These are phyloP conservation scores for Lepidurus apus DNA, from an alignment of 1,140 invertebrate species.

Conservation along the genomic window DNA sequence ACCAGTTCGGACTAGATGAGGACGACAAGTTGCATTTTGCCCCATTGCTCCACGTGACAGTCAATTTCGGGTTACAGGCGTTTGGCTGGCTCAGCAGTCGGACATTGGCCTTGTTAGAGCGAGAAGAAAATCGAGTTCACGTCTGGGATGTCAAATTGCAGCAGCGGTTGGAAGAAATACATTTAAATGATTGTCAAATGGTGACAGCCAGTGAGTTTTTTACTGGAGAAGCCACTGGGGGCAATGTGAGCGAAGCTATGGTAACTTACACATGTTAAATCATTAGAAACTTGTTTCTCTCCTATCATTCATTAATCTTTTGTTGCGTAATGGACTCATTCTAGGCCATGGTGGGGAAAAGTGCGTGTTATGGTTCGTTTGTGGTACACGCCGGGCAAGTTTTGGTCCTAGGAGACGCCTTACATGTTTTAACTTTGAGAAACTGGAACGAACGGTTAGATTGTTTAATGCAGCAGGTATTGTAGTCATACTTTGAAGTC, in stretches of 20 bases:
- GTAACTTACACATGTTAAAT: conserved; percentile 42
- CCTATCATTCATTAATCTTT: background rate
- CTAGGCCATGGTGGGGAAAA: conserved; percentile 72
- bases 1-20: conserved; percentile 54
- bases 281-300: background rate
- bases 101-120: conserved; percentile 34
- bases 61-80: conserved; percentile 27
- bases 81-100: conserved; percentile 30
- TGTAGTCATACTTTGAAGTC: conserved; percentile 29
- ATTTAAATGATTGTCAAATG: conserved; percentile 46
- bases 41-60: conserved; percentile 28
- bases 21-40: conserved; percentile 14
- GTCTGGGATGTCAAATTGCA: conserved; percentile 30
- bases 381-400: conserved; percentile 73
- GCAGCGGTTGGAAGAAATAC: conserved; percentile 36
- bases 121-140: conserved; percentile 16
- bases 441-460: conserved; percentile 73
- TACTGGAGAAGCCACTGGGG: conserved; percentile 54
- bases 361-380: conserved; percentile 85
- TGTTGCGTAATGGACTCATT: conserved; percentile 35
- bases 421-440: conserved; percentile 73
- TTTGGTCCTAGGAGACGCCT: conserved; percentile 72
- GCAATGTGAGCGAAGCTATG: conserved; percentile 70
- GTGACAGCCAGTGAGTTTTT: conserved; percentile 50
- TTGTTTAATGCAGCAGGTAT: conserved; percentile 59